Conservation (phyloP, 1,140 invertebrate species). For the Pseudachorutes palmiensis region DNA sequence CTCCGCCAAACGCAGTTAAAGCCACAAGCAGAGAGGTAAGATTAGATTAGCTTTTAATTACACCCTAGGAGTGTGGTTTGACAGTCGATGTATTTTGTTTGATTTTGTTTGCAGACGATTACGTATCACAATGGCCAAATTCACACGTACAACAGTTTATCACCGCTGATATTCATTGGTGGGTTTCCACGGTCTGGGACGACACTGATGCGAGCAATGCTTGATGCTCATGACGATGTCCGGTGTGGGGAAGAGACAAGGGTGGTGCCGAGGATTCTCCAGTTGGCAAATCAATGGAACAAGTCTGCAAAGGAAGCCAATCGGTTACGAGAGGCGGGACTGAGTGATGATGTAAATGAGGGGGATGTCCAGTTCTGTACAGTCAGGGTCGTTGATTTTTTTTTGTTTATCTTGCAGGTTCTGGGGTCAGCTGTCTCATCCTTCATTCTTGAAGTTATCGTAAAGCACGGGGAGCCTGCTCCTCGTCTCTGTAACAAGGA, state of each 20-base stretch:
- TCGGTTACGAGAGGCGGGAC: slow-evolving; percentile 84
- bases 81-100: not conserved
- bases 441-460: slow-evolving; percentile 94
- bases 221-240: slow-evolving; percentile 72
- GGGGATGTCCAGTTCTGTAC: too few species aligned
- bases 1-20: not conserved
- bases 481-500: slow-evolving; percentile 95
- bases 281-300: slow-evolving; percentile 85
- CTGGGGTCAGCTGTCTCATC: slow-evolving; percentile 68
- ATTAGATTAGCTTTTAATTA: not conserved
- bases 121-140: slow-evolving; percentile 29
- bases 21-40: not conserved
- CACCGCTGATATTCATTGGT: slow-evolving; percentile 94
- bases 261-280: slow-evolving; percentile 87
- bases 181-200: slow-evolving; percentile 94
- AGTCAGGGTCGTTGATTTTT: too few species aligned
- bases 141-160: slow-evolving; percentile 62
- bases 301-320: slow-evolving; percentile 83
- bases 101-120: slow-evolving; percentile 1
- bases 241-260: slow-evolving; percentile 96
- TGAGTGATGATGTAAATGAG: slow-evolving; percentile 68
- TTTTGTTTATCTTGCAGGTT: slow-evolving; percentile 25
- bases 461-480: slow-evolving; percentile 88
- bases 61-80: not conserved
- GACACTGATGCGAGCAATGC: slow-evolving; percentile 92